phyloP scores from a whole-genome alignment of 2,888 invertebrate species.

The Dinocampus coccinellae region DNA sequence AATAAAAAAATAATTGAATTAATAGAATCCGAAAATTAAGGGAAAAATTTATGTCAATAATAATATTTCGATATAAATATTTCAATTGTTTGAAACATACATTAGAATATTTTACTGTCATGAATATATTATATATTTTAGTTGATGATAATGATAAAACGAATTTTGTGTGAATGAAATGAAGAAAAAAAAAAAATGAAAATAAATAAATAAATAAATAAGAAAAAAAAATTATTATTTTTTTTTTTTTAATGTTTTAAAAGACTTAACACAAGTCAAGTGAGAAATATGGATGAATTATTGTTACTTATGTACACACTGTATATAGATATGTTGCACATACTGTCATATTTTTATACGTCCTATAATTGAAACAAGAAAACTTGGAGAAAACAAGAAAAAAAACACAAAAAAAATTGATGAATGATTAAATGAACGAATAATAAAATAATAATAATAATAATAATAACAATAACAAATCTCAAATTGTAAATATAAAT shows the following conservation, averaged over 20 bases:
- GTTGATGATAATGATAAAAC: not conserved
- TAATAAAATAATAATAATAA: constrained; percentile 12
- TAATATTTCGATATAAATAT: too few relatives aligned
- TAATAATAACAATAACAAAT: not conserved
- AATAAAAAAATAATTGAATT: not conserved
- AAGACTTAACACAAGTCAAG: not conserved
- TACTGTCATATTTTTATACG: constrained; percentile 69
- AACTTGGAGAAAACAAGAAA: constrained; percentile 26
- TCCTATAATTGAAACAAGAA: constrained; percentile 45
- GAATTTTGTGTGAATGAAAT: not conserved
- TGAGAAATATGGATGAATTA: constrained; percentile 3
- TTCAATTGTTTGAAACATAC: too few relatives aligned
- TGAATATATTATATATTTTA: too few relatives aligned
- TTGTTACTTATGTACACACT: constrained; percentile 57
- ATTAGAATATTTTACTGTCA: too few relatives aligned
- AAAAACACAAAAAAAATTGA: constrained; percentile 24
- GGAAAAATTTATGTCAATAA: too few relatives aligned
- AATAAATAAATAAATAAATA: too few relatives aligned
- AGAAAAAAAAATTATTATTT: too few relatives aligned
- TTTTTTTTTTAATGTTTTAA: not conserved
- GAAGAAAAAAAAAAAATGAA: too few relatives aligned
- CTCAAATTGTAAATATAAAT: not conserved
- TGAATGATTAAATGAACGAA: constrained; percentile 31
- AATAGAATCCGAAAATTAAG: too few relatives aligned
- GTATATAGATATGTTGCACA: constrained; percentile 55